Base-by-base conservation (phyloP, 35 echinoderm and acorn worm species). In the Lytechinus variegatus region DNA sequence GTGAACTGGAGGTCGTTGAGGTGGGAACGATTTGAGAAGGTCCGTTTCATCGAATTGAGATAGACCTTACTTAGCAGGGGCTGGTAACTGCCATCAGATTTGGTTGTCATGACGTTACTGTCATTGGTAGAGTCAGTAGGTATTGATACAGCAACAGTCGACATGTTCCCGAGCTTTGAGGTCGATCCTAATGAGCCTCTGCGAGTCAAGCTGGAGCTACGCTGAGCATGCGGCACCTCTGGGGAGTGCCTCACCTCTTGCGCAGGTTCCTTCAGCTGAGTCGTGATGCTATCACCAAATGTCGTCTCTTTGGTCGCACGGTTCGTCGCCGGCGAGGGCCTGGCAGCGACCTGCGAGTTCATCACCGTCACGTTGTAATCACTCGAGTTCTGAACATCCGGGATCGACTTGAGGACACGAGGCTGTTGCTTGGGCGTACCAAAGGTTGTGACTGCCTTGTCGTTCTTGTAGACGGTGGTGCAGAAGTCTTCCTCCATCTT, bases 361-460 rank as follows among this genome's bases (percentile, higher is more conserved):
- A 99, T 99, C 8, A 99, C 96, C 0, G 97, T 97, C 52, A 99
- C 90, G 72, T 96, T 95, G 89, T 95, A 93, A 56, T 95, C 94
- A 14, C 93, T 54, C 54, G 52, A 61, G 95, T 11, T 61, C 87
- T 66, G 89, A 7, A 96, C 56, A 66, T 95, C 66, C 9, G 92
- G 5, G n/a, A 94, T 53, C 8, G n/a, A 60, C 79, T 97, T 99
- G 16, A 92, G 27, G 24, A 95, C 28, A 52, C 96, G 95, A 24
- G 61, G 61, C 79, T 97, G 98, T 54, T 96, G 94, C 54, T 97
- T 95, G 92, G 96, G 95, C 87, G 97, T 91, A 1, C 98, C 96
- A 86, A 99, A 99, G 21, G 98, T 99, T 14, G 98, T 99, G 7
- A 99, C 97, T 11, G 96, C 98, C 95, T 97, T 98, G 92, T 99